These are phyloP conservation scores for Nettapus auritus DNA, from an alignment of 2,113 vertebrate species.

Conservation along the genomic window DNA sequence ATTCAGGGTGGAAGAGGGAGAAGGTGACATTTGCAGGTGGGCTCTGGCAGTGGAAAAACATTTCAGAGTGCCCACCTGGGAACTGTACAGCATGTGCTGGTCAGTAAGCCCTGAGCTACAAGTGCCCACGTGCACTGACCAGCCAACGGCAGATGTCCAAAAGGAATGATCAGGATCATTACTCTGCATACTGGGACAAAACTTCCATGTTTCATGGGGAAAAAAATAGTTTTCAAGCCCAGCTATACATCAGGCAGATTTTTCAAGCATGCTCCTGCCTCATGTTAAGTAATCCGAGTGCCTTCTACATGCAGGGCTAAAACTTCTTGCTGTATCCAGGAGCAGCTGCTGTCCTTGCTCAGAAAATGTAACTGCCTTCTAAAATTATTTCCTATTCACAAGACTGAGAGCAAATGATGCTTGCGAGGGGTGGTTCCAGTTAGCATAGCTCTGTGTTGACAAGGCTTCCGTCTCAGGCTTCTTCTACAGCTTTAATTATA, in stretches of 20 bases:
- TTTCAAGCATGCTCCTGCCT: background rate
- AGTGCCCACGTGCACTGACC: background rate
- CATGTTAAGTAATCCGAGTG: conserved; percentile 30
- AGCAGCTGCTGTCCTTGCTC: conserved; percentile 29
- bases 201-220: background rate
- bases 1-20: too few relatives aligned
- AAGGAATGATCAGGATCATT: background rate
- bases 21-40: too few relatives aligned
- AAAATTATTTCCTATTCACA: conserved; percentile 43
- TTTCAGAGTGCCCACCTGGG: too few relatives aligned
- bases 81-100: too few relatives aligned
- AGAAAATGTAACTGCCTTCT: background rate
- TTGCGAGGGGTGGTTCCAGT: background rate
- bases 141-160: background rate
- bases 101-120: too few relatives aligned
- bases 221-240: background rate
- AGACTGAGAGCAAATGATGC: background rate
- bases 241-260: conserved; percentile 39
- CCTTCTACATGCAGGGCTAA: background rate
- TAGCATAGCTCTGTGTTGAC: background rate
- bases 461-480: conserved; percentile 17
- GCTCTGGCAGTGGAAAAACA: too few relatives aligned
- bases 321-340: background rate
- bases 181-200: background rate
- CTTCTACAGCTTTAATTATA: conserved; percentile 41